Evolutionary conservation across 2,888 invertebrate genomes (phyloP), one percentile per base, ranked within the genome.

Genomic region (Brachylomia viminalis): DNA sequence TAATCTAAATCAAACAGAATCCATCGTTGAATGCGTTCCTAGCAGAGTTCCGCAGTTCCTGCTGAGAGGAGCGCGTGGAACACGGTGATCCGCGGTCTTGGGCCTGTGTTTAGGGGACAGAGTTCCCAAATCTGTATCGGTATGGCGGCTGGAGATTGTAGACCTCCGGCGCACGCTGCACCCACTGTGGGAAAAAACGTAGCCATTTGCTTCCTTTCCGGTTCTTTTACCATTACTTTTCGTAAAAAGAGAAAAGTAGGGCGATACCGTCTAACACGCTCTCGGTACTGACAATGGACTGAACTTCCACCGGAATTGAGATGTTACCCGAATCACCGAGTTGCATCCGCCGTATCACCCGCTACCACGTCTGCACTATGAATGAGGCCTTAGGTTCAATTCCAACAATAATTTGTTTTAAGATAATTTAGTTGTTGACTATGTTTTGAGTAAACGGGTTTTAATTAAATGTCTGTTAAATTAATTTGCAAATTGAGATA

Each of bases 401-500:
- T 77, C 73, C 27, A 73, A 71, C 70, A 59, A 72, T 79, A 79
- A 84, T 79, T 79, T 82, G 74, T 69, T 72, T 67, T 73, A 52
- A 56, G 61, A 68, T 72, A 72, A 69, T 71, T 66, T 75, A 42
- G 65, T 66, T 80, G 66, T 72, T 85, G n/a, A 66, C 64, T 78
- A 73, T 80, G 68, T 76, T 76, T 80, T 74, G 27, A 70, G 49
- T 69, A 83, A 77, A 79, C 79, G 67, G 72, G 8, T 76, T 83
- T 78, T 83, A 86, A 76, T 83, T 83, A 80, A 82, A 79, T 47
- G 75, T 75, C 84, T 82, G 68, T 69, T 71, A 49, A 65, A 83
- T 83, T 71, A 83, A 74, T 82, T 79, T 68, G 20, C n/a, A 71
- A 79, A 45, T 59, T 71, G 54, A 72, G 72, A 70, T 58, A n/a